A percentile compares a stretch with the other conserved stretches of the same genome.
These are phyloP conservation scores for Pogonus chalceus DNA, from an alignment of 1,140 invertebrate genomes.

Conservation along the genomic window DNA sequence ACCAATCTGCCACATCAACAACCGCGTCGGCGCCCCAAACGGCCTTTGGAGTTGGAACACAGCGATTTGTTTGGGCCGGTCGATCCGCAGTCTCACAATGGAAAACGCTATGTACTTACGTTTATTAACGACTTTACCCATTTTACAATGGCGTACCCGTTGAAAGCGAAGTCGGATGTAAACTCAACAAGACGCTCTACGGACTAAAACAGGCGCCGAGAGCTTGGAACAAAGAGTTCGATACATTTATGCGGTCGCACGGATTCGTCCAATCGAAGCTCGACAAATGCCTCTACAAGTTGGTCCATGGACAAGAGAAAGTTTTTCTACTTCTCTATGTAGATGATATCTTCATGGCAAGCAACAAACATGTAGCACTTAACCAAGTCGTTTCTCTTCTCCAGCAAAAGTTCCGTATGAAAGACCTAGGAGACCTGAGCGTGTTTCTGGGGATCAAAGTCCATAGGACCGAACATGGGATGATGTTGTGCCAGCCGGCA, in stretches of 20 bases:
- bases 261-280: neutral
- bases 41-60: slow-evolving; percentile 27
- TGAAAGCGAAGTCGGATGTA: no score
- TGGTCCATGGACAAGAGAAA: no score
- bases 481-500: neutral
- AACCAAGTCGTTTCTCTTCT: neutral
- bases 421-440: neutral
- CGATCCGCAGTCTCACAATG: no score
- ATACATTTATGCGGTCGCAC: neutral
- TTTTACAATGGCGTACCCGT: no score
- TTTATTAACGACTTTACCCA: no score
- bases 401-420: neutral
- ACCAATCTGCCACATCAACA: slow-evolving; percentile 8
- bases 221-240: neutral
- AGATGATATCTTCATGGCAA: neutral
- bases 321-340: neutral
- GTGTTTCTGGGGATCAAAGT: neutral
- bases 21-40: slow-evolving; percentile 6
- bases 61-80: no score
- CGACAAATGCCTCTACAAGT: no score
- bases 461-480: neutral
- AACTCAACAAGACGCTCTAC: neutral
- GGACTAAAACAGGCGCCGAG: neutral
- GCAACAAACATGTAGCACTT: neutral
- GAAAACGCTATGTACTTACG: no score